phyloP scores from a whole-genome alignment of 2,797 vertebrate species.

The Hippopotamyrus pictus region DNA sequence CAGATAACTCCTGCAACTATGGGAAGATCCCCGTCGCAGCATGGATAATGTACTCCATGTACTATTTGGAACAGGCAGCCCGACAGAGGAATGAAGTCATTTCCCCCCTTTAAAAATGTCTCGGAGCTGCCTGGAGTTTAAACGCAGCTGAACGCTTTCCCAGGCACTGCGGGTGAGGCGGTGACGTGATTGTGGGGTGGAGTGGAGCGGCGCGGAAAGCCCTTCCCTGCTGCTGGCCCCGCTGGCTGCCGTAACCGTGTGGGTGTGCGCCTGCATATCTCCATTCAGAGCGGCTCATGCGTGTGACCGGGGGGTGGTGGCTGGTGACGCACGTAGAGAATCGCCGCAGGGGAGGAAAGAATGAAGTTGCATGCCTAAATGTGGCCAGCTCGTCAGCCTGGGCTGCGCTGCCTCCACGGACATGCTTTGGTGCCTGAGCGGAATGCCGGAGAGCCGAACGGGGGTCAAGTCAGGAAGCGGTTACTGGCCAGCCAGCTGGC shows the following conservation, averaged over 20 bases:
- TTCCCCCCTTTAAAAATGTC: not conserved
- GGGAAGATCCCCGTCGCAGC: not conserved
- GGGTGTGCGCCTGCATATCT: not conserved
- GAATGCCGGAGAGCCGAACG: not conserved
- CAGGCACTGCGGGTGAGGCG: not conserved
- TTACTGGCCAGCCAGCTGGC: not conserved
- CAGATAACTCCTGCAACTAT: not conserved
- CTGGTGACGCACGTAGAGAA: constrained; percentile 4
- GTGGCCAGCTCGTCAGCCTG: not conserved
- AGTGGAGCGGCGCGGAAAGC: not conserved
- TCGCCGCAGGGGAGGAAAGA: not conserved
- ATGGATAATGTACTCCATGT: not conserved
- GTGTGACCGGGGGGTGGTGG: not conserved
- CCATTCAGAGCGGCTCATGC: not conserved
- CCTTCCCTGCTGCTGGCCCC: not conserved
- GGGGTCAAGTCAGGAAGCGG: not conserved
- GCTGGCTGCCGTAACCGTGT: not conserved
- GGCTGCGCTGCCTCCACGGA: not conserved
- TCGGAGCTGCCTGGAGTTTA: not conserved
- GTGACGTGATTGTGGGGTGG: not conserved
- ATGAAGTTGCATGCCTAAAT: not conserved
- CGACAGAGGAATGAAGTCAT: not conserved
- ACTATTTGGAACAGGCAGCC: not conserved
- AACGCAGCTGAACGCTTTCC: not conserved
- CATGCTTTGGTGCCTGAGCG: not conserved